Percentiles rank a stretch among this genome's conserved stretches.
Conservation (phyloP, 1,140 invertebrate genomes). For the Psilanteris sp. region DNA sequence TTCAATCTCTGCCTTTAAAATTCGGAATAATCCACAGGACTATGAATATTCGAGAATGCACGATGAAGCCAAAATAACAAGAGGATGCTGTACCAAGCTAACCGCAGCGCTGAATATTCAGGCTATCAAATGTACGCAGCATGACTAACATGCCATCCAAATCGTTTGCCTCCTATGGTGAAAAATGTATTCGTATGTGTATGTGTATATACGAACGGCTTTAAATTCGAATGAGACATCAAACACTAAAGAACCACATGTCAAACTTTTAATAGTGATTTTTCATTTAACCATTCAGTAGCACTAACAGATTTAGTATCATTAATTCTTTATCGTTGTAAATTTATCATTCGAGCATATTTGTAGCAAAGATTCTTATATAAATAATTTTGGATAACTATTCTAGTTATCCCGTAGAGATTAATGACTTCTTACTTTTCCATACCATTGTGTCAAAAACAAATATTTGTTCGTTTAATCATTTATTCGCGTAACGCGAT, state of each 20-base stretch:
- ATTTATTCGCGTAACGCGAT: no score
- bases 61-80: constrained; percentile 47
- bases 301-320: not conserved
- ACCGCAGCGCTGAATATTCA: constrained; percentile 52
- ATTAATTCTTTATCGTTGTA: constrained; percentile 3
- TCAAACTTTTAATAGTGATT: constrained; percentile 5
- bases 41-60: constrained; percentile 49
- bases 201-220: constrained; percentile 5
- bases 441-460: no score
- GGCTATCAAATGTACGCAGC: constrained; percentile 44
- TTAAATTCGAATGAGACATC: constrained; percentile 45
- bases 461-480: no score
- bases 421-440: no score
- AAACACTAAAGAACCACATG: constrained; percentile 4
- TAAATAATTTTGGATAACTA: no score
- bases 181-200: constrained; percentile 33
- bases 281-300: constrained; percentile 16
- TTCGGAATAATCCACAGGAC: constrained; percentile 30
- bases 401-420: no score
- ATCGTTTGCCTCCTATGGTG: constrained; percentile 44
- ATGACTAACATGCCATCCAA: constrained; percentile 41
- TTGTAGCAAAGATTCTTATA: no score
- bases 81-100: constrained; percentile 36
- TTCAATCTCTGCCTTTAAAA: constrained; percentile 44
- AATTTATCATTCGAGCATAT: no score